Percentiles rank a stretch among this genome's conserved stretches.
phyloP scores from a whole-genome alignment of 2,113 vertebrate genomes.

The Apteryx owenii region DNA sequence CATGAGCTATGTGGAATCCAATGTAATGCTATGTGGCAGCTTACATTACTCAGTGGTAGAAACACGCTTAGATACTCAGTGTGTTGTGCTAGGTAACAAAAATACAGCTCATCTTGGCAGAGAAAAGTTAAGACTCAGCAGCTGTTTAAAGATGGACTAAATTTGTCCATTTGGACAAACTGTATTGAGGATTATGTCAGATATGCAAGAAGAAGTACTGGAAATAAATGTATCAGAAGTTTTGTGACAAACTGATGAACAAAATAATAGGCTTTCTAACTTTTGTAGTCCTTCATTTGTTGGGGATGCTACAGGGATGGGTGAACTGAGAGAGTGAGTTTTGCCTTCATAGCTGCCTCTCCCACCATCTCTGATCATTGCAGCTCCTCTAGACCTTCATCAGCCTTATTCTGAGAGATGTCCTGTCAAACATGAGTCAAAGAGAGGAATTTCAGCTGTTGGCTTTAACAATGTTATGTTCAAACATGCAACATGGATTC shows the following conservation, averaged over 20 bases:
- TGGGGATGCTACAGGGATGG: background rate
- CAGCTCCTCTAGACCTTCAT: background rate
- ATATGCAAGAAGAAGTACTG: background rate
- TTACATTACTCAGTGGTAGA: background rate
- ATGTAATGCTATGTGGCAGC: background rate
- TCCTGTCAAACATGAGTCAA: background rate
- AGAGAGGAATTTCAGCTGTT: background rate
- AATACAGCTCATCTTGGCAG: background rate
- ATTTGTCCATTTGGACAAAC: background rate
- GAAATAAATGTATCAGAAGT: background rate
- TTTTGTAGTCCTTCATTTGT: background rate
- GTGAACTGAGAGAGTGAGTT: background rate
- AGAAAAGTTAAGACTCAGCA: background rate
- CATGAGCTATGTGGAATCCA: background rate
- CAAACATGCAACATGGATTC: background rate
- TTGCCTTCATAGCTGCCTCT: background rate
- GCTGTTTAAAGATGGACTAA: background rate
- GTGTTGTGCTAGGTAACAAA: background rate
- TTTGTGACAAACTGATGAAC: background rate
- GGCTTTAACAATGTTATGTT: background rate
- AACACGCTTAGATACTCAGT: background rate
- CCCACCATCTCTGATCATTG: background rate
- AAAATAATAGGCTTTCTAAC: background rate
- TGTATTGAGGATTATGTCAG: background rate
- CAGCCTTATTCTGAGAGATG: background rate